Base-by-base conservation (phyloP, 1,140 invertebrate genomes). In the Paraescarpia echinospica region DNA sequence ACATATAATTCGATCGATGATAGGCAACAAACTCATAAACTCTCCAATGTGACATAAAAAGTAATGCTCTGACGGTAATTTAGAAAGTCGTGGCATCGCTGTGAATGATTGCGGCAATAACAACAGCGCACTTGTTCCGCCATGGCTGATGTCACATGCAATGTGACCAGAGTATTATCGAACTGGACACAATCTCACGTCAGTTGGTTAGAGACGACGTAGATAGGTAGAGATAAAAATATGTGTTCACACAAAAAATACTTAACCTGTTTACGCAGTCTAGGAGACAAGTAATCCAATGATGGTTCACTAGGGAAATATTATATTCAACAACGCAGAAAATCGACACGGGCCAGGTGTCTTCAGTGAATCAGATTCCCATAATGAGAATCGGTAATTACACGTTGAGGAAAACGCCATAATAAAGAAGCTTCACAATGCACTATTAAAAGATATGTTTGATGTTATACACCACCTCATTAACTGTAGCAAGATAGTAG, bases 1-100 rank as follows among this genome's bases (percentile, higher is more conserved):
- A 77, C 59, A 77, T 4, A 31, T 92, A 35, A 88, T 27, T 92
- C n/a, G 51, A 88, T 33, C 77, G 91, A 88, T 92, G 88, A 34
- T 89, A 34, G 41, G 92, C 48, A 51, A 93, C 35, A 92, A n/a
- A 93, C 91, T 9, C 89, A 88, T 14, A 92, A 89, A 35, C 89
- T 14, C 14, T 92, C 89, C 14, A 51, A 88, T 35, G 2, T 35
- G 31, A 92, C 27, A 91, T 35, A n/a, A 91, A 91, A 34, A 35
- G 8, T 59, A 34, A 41, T 51, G 34, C 59, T 51, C 35, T 41
- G 51, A 31, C 59, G 41, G 91, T 35, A 93, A 77, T 77, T 18
- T 77, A 77, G 59, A 51, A 51, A 77, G 59, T 77, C 14, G 22
- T 77, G 59, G 59, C 59, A 14, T 77, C 59, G 59, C 59, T 27